These are phyloP conservation scores for Dromaius novaehollandiae DNA, from an alignment of 2,113 vertebrate species.

Conservation along the genomic window DNA sequence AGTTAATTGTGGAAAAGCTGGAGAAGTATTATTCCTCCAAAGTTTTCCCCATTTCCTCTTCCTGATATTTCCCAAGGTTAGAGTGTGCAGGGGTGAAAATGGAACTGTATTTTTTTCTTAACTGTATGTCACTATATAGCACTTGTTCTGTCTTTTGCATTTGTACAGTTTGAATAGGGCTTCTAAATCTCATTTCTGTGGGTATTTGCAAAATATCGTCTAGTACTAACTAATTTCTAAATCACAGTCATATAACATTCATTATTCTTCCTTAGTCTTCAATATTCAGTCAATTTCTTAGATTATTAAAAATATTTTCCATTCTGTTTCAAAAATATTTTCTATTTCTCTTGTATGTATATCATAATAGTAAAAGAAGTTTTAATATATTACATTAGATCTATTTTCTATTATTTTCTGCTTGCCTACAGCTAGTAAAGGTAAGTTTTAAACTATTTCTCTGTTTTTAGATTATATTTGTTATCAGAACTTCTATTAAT, in stretches of 20 bases:
- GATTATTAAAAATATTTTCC: not conserved
- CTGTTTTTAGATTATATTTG: not conserved
- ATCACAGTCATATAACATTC: not conserved
- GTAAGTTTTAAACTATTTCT: constrained; percentile 25
- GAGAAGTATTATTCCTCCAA: not conserved
- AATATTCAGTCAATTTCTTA: not conserved
- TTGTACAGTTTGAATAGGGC: not conserved
- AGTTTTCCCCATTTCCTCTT: not conserved
- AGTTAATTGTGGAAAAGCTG: not conserved
- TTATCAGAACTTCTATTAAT: not conserved
- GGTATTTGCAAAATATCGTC: not conserved
- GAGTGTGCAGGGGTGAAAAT: not conserved
- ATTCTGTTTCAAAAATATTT: not conserved
- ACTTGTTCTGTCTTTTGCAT: not conserved
- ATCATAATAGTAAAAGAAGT: not conserved
- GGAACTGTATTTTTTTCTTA: not conserved
- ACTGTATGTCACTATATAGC: fast-evolving
- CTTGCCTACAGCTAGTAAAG: constrained; percentile 33
- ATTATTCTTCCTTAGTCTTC: not conserved
- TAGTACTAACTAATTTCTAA: not conserved
- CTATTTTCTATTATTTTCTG: constrained; percentile 36
- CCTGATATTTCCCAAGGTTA: not conserved
- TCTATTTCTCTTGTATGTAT: not conserved
- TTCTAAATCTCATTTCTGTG: not conserved
- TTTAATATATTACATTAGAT: not conserved